These are phyloP conservation scores for Tychaedon coryphoeus DNA, from an alignment of 2,113 vertebrate genomes.

Conservation along the genomic window DNA sequence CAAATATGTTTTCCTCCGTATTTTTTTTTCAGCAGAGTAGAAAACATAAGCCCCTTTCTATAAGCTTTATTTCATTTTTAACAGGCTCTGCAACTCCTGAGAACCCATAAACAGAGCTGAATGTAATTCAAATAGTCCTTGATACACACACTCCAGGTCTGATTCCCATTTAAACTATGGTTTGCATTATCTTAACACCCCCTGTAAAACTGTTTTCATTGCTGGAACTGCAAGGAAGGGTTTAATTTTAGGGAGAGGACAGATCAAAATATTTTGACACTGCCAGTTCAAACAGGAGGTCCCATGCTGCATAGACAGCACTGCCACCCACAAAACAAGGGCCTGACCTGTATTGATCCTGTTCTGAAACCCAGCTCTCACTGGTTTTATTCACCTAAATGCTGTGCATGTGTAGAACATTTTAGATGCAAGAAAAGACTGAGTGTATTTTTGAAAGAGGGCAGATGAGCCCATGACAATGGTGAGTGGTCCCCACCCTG, in stretches of 20 bases:
- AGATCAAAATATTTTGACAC: background rate
- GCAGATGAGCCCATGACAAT: background rate
- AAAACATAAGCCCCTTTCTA: conserved; percentile 8
- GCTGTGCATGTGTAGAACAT: background rate
- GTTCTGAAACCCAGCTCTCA: background rate
- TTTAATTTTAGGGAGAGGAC: background rate
- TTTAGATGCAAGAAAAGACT: background rate
- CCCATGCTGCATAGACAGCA: background rate
- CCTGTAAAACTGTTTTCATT: background rate
- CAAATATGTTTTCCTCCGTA: background rate
- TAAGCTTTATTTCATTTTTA: conserved; percentile 32
- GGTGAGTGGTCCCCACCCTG: background rate
- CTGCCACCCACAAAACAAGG: background rate
- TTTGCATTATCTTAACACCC: background rate
- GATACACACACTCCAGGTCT: background rate
- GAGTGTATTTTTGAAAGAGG: background rate
- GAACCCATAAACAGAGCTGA: background rate
- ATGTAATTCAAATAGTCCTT: background rate
- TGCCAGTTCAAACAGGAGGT: background rate
- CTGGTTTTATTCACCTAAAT: background rate
- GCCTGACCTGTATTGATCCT: background rate
- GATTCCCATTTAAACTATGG: background rate
- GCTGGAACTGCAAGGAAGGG: background rate
- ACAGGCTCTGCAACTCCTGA: background rate
- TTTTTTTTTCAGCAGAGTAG: background rate